Evolutionary conservation across 2,888 invertebrate genomes (phyloP).

Genomic region (Macaria notata): DNA sequence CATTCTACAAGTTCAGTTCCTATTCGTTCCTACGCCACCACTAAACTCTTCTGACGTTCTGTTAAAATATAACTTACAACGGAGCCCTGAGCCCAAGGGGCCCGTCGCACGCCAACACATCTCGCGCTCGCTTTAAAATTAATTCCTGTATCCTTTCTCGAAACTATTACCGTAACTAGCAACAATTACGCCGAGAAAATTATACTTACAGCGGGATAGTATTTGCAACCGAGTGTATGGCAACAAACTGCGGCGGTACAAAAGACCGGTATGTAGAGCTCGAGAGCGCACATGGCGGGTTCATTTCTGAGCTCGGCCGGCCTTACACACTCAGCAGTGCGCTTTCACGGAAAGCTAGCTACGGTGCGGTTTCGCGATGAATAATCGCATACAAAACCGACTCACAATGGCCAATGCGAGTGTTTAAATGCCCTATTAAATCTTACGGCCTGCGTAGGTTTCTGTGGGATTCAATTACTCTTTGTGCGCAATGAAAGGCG

Average conservation of each 20-base stretch:
- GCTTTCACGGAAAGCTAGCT: constrained; percentile 69
- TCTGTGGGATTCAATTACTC: constrained; percentile 82
- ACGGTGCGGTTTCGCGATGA: constrained; percentile 70
- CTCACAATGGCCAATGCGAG: constrained; percentile 80
- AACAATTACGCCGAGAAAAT: constrained; percentile 42
- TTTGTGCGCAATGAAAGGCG: constrained; percentile 80
- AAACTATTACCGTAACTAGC: constrained; percentile 40
- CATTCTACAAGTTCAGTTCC: constrained; percentile 49
- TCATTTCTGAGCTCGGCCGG: constrained; percentile 56
- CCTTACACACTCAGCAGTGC: constrained; percentile 62
- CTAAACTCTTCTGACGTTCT: constrained; percentile 55
- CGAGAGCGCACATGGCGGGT: constrained; percentile 51
- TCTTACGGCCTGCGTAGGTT: constrained; percentile 79
- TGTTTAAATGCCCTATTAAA: constrained; percentile 83
- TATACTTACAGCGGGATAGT: constrained; percentile 33
- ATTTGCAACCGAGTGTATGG: constrained; percentile 39
- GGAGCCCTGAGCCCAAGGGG: constrained; percentile 45
- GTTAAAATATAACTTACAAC: constrained; percentile 55
- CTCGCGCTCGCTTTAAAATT: constrained; percentile 49
- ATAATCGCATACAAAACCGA: constrained; percentile 78
- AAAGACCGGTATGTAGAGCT: constrained; percentile 45
- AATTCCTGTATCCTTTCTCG: constrained; percentile 43
- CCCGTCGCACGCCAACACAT: constrained; percentile 50
- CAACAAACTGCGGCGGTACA: constrained; percentile 40
- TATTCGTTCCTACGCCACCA: constrained; percentile 54